A percentile compares a stretch with the other conserved stretches of the same genome.
Evolutionary conservation across 1,140 invertebrate genomes (phyloP).

Genomic region (Thalassaphorura encarpata): DNA sequence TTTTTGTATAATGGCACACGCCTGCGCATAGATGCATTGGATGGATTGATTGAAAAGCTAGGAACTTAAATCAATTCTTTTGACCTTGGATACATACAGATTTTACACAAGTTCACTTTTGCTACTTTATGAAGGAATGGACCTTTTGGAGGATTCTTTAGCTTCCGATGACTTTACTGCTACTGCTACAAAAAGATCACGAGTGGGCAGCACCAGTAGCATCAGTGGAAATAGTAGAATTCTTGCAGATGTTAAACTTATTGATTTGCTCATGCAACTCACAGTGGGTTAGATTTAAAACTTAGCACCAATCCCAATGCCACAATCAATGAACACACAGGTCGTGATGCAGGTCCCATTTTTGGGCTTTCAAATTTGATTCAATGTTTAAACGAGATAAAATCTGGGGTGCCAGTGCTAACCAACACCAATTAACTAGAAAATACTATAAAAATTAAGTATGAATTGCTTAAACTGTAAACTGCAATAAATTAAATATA

Average conservation of each 20-base stretch:
- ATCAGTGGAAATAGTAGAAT: no score
- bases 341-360: neutral
- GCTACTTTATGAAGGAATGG: conserved; percentile 50
- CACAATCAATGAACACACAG: neutral
- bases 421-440: no score
- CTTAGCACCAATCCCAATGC: neutral
- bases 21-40: conserved; percentile 42
- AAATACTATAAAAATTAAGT: no score
- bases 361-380: conserved; percentile 19
- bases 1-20: conserved; percentile 48
- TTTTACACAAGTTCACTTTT: conserved; percentile 56
- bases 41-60: conserved; percentile 42
- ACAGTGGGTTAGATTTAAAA: conserved; percentile 34
- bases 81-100: conserved; percentile 45
- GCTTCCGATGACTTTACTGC: no score
- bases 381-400: conserved; percentile 10
- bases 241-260: conserved; percentile 51
- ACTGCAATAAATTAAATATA: no score
- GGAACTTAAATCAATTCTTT: conserved; percentile 39
- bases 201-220: neutral
- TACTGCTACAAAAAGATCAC: neutral
- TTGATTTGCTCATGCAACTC: conserved; percentile 53
- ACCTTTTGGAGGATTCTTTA: conserved; percentile 20
- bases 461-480: no score
- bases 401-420: no score